Conservation (phyloP, 2,888 invertebrate species). For the Nebria brevicollis region DNA sequence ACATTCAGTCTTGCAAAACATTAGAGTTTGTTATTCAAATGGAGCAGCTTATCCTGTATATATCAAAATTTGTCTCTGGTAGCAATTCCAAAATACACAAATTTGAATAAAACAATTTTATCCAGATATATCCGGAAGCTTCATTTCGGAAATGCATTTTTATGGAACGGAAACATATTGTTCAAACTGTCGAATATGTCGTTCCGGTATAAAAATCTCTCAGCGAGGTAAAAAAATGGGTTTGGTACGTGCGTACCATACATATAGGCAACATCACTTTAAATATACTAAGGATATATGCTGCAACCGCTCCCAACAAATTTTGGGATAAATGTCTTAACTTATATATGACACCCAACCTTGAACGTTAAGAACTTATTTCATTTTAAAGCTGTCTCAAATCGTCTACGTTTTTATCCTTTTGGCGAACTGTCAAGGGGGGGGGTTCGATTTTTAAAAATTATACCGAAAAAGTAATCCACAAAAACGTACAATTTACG, state of each 20-base stretch:
- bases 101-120: not conserved
- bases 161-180: not conserved
- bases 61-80: not conserved
- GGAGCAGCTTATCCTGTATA: not conserved
- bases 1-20: too few species aligned
- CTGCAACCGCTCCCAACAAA: slow-evolving; percentile 6
- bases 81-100: not conserved
- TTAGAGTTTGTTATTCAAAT: too few species aligned
- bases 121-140: not conserved
- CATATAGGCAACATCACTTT: slow-evolving; percentile 22
- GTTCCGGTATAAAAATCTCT: slow-evolving; percentile 10
- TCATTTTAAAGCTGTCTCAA: not conserved
- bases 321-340: slow-evolving; percentile 5
- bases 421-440: not conserved
- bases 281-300: not conserved
- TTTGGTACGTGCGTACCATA: slow-evolving; percentile 26
- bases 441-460: not conserved
- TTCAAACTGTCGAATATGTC: slow-evolving; percentile 5
- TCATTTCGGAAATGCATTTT: slow-evolving; percentile 1
- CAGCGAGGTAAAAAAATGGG: slow-evolving; percentile 23
- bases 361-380: slow-evolving; percentile 12
- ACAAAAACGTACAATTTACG: not conserved
- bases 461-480: not conserved
- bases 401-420: not conserved
- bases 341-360: slow-evolving; percentile 18